Base-by-base conservation (phyloP, 2,888 invertebrate species). In the Caenorhabditis sp. region DNA sequence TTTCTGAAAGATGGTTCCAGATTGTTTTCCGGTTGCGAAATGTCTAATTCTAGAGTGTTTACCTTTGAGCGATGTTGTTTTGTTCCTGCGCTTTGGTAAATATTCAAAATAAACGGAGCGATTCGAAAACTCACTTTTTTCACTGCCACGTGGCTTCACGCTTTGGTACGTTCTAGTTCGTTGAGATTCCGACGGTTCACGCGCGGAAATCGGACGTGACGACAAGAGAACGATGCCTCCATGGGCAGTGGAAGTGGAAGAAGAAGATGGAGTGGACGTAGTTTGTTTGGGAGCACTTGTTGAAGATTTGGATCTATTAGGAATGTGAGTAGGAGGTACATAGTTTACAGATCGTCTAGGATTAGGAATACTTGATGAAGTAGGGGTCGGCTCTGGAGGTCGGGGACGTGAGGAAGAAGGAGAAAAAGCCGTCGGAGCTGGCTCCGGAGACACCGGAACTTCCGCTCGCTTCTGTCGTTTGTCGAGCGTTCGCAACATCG, bases 401-500 rank as follows among this genome's bases (percentile, higher is more conserved):
- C 37, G 37, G n/a, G n/a, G n/a, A n/a, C n/a, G 5, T 37, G 5
- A 13, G n/a, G n/a, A n/a, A n/a, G n/a, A n/a, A n/a, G n/a, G n/a
- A n/a, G n/a, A n/a, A n/a, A n/a, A n/a, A n/a, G n/a, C n/a, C n/a
- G n/a, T n/a, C n/a, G n/a, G n/a, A n/a, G n/a, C 55, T 32, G n/a
- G 39, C 17, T 15, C 26, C 7, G 41, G 9, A 7, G 41, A 27
- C 8, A 37, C 41, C 17, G 61, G 17, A 35, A 35, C n/a, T 24
- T 35, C 13, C 26, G n/a, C 24, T 43, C 43, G 35, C 52, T 65
- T 53, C 8, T 65, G 63, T 4, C 63, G 63, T 37, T 65, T 65
- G 22, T 55, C 53, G 1, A 65, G 53, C 9, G 53, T 65, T n/a
- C 63, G 63, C 17, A 65, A 26, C 63, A 65, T 65, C n/a, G n/a